Percentiles rank a stretch among this genome's conserved stretches.
Evolutionary conservation across 2,888 invertebrate genomes (phyloP).

Genomic region (Sipha maydis): DNA sequence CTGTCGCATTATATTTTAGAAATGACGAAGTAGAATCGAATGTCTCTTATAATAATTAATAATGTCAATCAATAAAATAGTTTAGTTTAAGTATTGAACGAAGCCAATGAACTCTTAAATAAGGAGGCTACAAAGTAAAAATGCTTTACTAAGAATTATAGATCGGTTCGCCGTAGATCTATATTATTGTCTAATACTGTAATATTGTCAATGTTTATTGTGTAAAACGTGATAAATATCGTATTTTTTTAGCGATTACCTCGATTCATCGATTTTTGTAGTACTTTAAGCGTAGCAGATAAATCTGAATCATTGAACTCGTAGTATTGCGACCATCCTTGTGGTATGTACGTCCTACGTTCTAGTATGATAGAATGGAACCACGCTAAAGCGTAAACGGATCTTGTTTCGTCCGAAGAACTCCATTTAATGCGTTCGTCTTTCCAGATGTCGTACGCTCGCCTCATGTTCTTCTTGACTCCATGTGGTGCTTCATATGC

Average conservation of each 20-base stretch:
- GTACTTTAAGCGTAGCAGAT: conserved; percentile 72
- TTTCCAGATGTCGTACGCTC: conserved; percentile 79
- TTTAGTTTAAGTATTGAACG: no score
- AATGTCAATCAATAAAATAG: no score
- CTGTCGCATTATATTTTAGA: no score
- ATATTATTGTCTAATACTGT: no score
- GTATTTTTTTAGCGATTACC: conserved; percentile 65
- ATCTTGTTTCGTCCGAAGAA: conserved; percentile 68
- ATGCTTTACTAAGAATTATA: no score
- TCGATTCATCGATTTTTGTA: conserved; percentile 67
- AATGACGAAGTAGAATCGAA: no score
- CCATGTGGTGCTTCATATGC: conserved; percentile 86
- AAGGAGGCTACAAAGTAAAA: no score
- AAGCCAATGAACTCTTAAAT: no score
- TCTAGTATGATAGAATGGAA: conserved; percentile 92
- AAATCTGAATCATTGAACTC: conserved; percentile 88
- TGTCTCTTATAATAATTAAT: no score
- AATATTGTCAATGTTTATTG: no score
- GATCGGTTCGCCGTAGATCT: no score
- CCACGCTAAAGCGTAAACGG: conserved; percentile 83
- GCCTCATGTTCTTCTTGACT: conserved; percentile 81
- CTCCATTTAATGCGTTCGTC: conserved; percentile 66
- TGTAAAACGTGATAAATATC: no score
- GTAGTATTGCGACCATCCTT: conserved; percentile 90
- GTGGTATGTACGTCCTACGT: conserved; percentile 89